Base-by-base conservation (phyloP, 2,888 invertebrate species). In the Xestoiulus laeticollis region DNA sequence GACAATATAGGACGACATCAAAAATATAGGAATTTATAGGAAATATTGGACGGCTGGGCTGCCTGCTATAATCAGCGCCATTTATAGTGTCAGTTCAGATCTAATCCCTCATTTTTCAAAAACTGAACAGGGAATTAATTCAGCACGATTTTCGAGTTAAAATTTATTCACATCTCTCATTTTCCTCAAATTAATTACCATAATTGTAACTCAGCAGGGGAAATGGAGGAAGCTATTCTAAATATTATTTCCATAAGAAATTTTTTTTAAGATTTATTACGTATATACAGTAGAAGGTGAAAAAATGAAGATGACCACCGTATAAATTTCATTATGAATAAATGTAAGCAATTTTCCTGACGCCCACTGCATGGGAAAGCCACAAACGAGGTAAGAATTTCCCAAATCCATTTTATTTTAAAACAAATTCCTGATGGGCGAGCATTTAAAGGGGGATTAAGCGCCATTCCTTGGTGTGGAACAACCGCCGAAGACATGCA, bases 341-440 rank as follows among this genome's bases (percentile, higher is more conserved):
- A n/a, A n/a, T n/a, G n/a, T n/a, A n/a, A 44, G 16, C n/a, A 19
- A 53, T 19, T 53, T 19, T 53, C 53, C 14, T 59, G n/a, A 59
- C n/a, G 59, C 59, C 5, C 19, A n/a, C 59, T 59, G 19, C n/a
- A n/a, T n/a, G n/a, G n/a, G 59, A 22, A 59, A 59, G 59, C 59
- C 59, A 59, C 59, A 59, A 59, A 59, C n/a, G n/a, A 59, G 59
- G 59, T 59, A 59, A 59, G 59, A 59, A 59, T 59, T 59, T 59
- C 59, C 19, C n/a, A 59, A 59, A 59, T 59, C 19, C 19, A 59
- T 59, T 19, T n/a, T 22, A n/a, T n/a, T 59, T 59, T n/a, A 59
- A n/a, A 59, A 6, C 59, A n/a, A 59, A 59, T 59, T 59, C 59
- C 59, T 59, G 59, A 59, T 59, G 59, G 59, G 16, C 59, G 22